Evolutionary conservation across 2,797 vertebrate genomes (phyloP).

Genomic region (Psittacula derbiana): DNA sequence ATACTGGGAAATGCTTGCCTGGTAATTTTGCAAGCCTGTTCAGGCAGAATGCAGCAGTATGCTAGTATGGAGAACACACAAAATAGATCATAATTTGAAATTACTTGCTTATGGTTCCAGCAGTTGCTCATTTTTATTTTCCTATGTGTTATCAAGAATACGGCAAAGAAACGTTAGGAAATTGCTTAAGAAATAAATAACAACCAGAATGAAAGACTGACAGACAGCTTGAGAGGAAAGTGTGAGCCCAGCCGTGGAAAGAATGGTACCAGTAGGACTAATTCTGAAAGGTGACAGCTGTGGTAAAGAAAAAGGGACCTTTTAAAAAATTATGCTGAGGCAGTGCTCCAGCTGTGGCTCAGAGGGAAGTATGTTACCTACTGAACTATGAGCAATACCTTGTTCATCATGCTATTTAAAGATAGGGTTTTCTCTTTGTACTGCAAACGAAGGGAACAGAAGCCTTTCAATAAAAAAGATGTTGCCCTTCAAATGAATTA

Average conservation of each 20-base stretch:
- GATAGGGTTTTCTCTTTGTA: neutral
- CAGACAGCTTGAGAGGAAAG: neutral
- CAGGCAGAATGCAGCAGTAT: neutral
- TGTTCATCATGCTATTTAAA: neutral
- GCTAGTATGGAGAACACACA: neutral
- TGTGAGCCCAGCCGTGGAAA: neutral
- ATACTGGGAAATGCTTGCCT: neutral
- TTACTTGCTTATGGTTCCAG: neutral
- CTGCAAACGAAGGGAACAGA: neutral
- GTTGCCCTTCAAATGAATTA: neutral
- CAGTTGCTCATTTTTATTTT: slow-evolving; percentile 15
- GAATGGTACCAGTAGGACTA: neutral
- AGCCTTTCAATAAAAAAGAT: neutral
- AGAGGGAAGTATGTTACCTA: neutral
- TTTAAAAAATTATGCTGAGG: neutral
- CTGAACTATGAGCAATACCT: neutral
- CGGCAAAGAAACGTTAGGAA: neutral
- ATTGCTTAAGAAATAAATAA: neutral
- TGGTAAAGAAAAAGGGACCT: neutral
- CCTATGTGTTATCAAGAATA: neutral
- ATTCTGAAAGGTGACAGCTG: neutral
- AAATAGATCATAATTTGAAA: neutral
- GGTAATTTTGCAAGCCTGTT: slow-evolving; percentile 7
- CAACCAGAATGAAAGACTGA: neutral
- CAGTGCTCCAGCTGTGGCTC: neutral